Conservation (phyloP, 2,113 vertebrate genomes). For the Leptocoma aspasia region DNA sequence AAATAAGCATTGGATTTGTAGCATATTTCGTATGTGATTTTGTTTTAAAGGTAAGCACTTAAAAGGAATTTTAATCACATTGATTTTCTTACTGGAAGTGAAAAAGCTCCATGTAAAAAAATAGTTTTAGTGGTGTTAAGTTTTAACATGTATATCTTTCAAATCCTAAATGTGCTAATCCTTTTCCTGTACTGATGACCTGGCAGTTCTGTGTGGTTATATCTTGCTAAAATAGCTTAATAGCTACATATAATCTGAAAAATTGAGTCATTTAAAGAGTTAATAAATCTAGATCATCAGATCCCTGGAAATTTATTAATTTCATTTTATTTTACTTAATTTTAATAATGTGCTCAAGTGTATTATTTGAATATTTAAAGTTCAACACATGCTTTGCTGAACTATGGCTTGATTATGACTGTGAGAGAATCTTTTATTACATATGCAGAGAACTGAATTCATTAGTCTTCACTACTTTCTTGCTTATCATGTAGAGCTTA, state of each 20-base stretch:
- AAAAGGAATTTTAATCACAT: slow-evolving; percentile 47
- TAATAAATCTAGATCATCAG: background rate
- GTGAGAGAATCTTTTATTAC: slow-evolving; percentile 10
- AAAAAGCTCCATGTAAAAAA: background rate
- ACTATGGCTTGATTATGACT: background rate
- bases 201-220: background rate
- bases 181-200: background rate
- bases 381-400: slow-evolving; percentile 24
- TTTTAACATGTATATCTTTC: slow-evolving; percentile 3
- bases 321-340: slow-evolving; percentile 26
- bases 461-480: slow-evolving; percentile 3
- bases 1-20: slow-evolving; percentile 29
- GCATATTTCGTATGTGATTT: slow-evolving; percentile 8
- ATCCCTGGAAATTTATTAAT: background rate
- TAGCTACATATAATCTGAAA: background rate
- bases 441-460: slow-evolving; percentile 5
- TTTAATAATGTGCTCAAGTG: slow-evolving; percentile 13
- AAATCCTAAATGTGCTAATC: background rate
- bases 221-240: background rate
- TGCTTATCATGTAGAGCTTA: background rate
- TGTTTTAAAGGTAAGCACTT: slow-evolving; percentile 36
- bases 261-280: background rate
- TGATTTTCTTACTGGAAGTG: slow-evolving; percentile 51
- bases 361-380: slow-evolving; percentile 36
- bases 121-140: slow-evolving; percentile 9